These are phyloP conservation scores for Leuctra nigra DNA, from an alignment of 2,888 invertebrate species.

Conservation along the genomic window DNA sequence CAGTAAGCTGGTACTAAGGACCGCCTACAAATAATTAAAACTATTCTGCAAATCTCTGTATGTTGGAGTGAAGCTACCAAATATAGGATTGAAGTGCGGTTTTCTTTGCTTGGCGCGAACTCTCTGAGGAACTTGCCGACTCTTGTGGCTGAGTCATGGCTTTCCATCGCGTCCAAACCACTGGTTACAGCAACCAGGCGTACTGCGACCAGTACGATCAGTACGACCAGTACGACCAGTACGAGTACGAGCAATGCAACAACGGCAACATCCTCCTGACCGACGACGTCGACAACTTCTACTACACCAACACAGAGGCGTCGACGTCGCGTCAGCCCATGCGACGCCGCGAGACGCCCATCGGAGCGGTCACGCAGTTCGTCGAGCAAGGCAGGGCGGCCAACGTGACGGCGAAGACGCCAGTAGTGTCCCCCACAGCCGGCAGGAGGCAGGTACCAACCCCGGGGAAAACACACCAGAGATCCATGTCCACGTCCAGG, in stretches of 20 bases:
- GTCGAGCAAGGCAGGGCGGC: no score
- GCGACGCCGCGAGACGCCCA: neutral
- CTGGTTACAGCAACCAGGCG: conserved; percentile 26
- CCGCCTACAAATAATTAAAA: no score
- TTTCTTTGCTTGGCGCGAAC: no score
- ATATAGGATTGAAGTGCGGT: no score
- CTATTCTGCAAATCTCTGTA: no score
- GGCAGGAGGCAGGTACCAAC: neutral
- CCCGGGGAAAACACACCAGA: no score
- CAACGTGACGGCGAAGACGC: no score
- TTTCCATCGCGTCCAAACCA: neutral
- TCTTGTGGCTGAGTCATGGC: no score
- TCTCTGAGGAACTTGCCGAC: no score
- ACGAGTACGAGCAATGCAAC: conserved; percentile 23
- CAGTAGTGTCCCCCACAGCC: neutral
- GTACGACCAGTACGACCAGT: conserved; percentile 21
- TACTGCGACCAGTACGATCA: conserved; percentile 21
- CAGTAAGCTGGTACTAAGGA: no score
- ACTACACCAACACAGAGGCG: conserved; percentile 1
- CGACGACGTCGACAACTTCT: neutral
- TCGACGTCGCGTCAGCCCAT: neutral
- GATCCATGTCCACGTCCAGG: neutral
- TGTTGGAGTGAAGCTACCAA: no score
- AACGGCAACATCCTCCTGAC: conserved; percentile 13
- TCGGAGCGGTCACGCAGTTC: neutral